These are phyloP conservation scores for Hypomecis atomaria DNA, from an alignment of 2,888 invertebrate species.

Conservation along the genomic window DNA sequence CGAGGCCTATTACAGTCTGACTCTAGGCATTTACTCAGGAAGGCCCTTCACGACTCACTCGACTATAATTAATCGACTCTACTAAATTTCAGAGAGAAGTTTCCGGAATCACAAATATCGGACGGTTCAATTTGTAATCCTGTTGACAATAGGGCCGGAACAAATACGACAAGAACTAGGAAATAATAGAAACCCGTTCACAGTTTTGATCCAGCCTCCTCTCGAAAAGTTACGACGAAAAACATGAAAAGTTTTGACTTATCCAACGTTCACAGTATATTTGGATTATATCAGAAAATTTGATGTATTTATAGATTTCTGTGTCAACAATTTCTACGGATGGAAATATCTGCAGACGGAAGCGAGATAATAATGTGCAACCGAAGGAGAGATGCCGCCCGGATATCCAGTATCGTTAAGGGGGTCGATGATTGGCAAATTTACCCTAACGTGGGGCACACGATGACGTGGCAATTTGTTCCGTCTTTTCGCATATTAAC, in stretches of 20 bases:
- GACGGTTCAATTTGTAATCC: constrained; percentile 44
- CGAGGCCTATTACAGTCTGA: constrained; percentile 46
- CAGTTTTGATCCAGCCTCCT: constrained; percentile 27
- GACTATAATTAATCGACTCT: constrained; percentile 57
- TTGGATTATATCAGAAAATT: constrained; percentile 22
- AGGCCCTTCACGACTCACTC: constrained; percentile 35
- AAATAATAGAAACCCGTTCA: constrained; percentile 21
- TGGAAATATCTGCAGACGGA: constrained; percentile 32
- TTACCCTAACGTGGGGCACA: constrained; percentile 35
- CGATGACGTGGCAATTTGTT: constrained; percentile 41
- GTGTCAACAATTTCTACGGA: constrained; percentile 26
- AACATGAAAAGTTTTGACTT: constrained; percentile 25
- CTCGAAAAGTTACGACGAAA: constrained; percentile 24
- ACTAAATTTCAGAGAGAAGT: constrained; percentile 53
- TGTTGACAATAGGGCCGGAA: constrained; percentile 32
- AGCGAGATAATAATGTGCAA: constrained; percentile 35
- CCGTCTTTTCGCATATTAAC: constrained; percentile 44
- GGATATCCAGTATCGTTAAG: constrained; percentile 43
- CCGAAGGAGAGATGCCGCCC: constrained; percentile 36
- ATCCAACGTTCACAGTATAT: constrained; percentile 7
- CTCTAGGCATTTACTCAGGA: constrained; percentile 43
- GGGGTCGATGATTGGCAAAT: constrained; percentile 39
- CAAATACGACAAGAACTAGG: constrained; percentile 28
- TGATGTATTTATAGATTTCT: constrained; percentile 34
- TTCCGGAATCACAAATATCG: constrained; percentile 49